phyloP scores from a whole-genome alignment of 2,888 invertebrate species.

The Eupeodes luniger region DNA sequence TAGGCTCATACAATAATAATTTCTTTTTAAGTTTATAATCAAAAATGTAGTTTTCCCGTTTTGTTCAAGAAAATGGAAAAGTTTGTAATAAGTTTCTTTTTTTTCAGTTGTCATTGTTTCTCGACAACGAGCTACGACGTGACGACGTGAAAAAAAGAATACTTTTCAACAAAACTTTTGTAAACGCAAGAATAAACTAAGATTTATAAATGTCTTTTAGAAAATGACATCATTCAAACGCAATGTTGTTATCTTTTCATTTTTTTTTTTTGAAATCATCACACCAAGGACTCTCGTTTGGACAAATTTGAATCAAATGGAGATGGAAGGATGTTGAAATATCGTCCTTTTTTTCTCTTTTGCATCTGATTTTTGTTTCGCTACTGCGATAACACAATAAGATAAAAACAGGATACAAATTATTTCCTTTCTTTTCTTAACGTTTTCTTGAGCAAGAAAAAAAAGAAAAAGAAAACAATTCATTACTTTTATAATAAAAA shows the following conservation, averaged over 20 bases:
- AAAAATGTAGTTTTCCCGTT: background rate
- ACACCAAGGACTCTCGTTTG: background rate
- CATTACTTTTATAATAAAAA: background rate
- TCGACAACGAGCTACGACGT: background rate
- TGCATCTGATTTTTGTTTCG: background rate
- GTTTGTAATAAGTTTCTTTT: background rate
- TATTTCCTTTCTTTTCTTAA: background rate
- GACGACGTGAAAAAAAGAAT: too few relatives aligned
- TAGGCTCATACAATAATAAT: too few relatives aligned
- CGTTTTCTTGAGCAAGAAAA: background rate
- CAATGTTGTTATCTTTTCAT: conserved; percentile 1
- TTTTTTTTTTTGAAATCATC: background rate
- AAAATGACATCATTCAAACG: conserved; percentile 10
- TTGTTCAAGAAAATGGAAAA: background rate
- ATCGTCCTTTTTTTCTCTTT: background rate
- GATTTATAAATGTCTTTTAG: background rate
- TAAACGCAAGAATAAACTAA: background rate
- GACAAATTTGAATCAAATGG: conserved; percentile 3
- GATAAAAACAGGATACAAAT: conserved; percentile 11
- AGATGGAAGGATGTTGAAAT: background rate
- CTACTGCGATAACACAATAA: background rate
- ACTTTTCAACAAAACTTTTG: background rate
- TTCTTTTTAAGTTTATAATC: background rate
- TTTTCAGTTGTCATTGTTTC: background rate
- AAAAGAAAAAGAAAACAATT: background rate